Percentiles rank a stretch among this genome's conserved stretches.
Evolutionary conservation across 2,113 vertebrate species (phyloP).

Genomic region (Eleginops maclovinus): DNA sequence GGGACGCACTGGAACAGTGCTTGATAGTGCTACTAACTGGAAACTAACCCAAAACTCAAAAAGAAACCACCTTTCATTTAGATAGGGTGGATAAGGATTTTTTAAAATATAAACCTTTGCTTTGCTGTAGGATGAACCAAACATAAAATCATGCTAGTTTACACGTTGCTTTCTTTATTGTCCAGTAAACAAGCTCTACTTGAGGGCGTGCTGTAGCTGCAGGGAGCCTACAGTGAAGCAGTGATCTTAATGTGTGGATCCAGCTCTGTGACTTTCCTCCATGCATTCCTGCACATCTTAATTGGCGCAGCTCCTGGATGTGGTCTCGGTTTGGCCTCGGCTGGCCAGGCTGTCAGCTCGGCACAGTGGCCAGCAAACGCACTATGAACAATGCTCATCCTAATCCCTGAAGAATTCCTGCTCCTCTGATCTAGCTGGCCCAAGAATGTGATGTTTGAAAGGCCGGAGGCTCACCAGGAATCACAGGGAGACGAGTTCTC

Average conservation of each 20-base stretch:
- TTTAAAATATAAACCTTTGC: background rate
- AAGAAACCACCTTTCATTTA: background rate
- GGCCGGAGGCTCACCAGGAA: constrained; percentile 68
- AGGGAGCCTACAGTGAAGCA: constrained; percentile 29
- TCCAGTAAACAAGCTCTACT: background rate
- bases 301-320: constrained; percentile 70
- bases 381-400: constrained; percentile 77
- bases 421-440: constrained; percentile 75
- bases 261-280: constrained; percentile 53
- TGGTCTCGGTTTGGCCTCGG: constrained; percentile 45
- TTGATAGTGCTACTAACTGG: too few species aligned
- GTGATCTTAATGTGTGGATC: constrained; percentile 42
- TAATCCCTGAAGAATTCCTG: constrained; percentile 84
- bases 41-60: background rate
- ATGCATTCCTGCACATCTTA: constrained; percentile 77
- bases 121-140: background rate
- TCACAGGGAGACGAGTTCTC: constrained; percentile 67
- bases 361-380: constrained; percentile 69
- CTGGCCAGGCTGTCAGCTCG: constrained; percentile 68
- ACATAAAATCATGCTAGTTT: background rate
- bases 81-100: background rate
- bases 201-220: constrained; percentile 8
- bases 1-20: background rate
- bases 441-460: constrained; percentile 76
- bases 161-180: background rate